Base-by-base conservation (phyloP, 2,888 invertebrate genomes). In the Pecten maximus region DNA sequence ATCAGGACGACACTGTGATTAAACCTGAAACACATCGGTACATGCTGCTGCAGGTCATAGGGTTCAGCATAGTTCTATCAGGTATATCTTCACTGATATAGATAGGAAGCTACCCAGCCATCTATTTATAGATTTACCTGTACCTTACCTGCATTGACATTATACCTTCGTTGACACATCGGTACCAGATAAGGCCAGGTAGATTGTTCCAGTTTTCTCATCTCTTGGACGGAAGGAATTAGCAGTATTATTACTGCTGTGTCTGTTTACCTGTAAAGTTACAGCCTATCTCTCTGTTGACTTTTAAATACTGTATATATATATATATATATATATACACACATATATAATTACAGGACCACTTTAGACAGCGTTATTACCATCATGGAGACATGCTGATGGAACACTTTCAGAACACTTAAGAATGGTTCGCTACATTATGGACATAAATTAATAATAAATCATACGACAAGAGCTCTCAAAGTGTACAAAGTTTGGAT, bases 381-480 rank as follows among this genome's bases (percentile, higher is more conserved):
- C 74, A 74, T 74, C 74, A 74, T 74, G 74, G 74, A 35, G 35
- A 28, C 74, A 74, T 74, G 28, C 74, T 74, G 74, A 74, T 74
- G 74, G 74, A 74, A 74, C 28, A 74, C 74, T 74, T 74, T 74
- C 74, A 74, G 74, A 74, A 74, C 35, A 74, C 74, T 74, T 74
- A 28, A 35, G 74, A 74, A 74, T 74, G 35, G 74, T 74, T 74
- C 3, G 35, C 35, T 74, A 74, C 74, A 74, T 74, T 74, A 74
- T 74, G 74, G 74, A 74, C 74, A 74, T 74, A 74, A 74, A 74
- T 74, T 74, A 74, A 74, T 74, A 74, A 74, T 74, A 74, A 74
- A 74, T 74, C 74, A 74, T 74, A 74, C 6, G 35, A 74, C 74
- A 74, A 74, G 74, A 28, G 74, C 74, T 74, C 74, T 74, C 74